A percentile compares a stretch with the other conserved stretches of the same genome.
phyloP scores from a whole-genome alignment of 2,888 invertebrate genomes.

The Antheraea yamamai region DNA sequence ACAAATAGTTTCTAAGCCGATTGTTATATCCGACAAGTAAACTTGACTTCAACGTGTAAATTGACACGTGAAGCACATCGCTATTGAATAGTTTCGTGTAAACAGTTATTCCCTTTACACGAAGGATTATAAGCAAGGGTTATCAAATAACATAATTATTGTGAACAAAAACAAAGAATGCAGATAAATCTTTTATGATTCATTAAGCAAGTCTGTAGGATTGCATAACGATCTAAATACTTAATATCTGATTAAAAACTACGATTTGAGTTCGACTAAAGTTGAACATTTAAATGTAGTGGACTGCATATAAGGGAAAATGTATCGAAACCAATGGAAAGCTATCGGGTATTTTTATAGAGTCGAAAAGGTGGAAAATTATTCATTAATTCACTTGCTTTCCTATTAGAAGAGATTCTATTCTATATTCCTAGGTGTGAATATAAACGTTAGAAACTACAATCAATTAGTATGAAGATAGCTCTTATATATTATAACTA shows the following conservation, averaged over 20 bases:
- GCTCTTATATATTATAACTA: no score
- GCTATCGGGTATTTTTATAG: no score
- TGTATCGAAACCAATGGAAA: no score
- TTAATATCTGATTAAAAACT: neutral
- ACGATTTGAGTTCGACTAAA: no score
- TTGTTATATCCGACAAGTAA: slow-evolving; percentile 8
- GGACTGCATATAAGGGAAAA: no score
- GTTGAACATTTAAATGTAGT: no score
- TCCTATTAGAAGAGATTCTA: no score
- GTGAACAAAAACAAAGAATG: neutral
- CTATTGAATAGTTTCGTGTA: slow-evolving; percentile 4
- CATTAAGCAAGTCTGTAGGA: neutral
- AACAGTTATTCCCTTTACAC: neutral
- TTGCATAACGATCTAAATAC: neutral
- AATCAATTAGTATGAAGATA: no score
- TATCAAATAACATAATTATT: neutral
- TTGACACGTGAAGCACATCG: neutral
- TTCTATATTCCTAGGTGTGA: no score
- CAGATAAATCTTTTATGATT: neutral
- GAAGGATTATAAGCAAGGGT: neutral
- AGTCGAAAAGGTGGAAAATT: no score
- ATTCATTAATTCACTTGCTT: no score
- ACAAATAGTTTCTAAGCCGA: slow-evolving; percentile 2
- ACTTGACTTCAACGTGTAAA: slow-evolving; percentile 6
- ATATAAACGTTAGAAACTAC: no score